phyloP scores from a whole-genome alignment of 2,888 invertebrate genomes.

The Reticulitermes lucifugus region DNA sequence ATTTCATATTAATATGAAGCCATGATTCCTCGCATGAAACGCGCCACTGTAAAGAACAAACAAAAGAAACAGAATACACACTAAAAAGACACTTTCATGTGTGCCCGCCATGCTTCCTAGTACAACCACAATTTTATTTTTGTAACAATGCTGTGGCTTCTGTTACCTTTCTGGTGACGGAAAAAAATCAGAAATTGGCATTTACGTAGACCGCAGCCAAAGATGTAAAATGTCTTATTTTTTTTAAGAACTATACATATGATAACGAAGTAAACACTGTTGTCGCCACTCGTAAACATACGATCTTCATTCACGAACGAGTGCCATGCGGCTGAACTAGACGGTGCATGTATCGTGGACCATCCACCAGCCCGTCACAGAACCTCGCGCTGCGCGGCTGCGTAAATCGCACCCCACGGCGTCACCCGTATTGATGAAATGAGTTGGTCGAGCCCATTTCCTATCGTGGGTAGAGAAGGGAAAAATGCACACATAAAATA shows the following conservation, averaged over 20 bases:
- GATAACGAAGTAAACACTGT: not conserved
- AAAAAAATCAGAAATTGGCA: not conserved
- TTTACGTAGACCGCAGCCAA: not conserved
- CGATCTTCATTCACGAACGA: too few relatives aligned
- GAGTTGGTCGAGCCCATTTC: constrained; percentile 17
- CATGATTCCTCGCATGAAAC: too few relatives aligned
- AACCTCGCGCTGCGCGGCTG: not conserved
- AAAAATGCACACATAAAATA: too few relatives aligned
- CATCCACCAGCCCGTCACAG: not conserved
- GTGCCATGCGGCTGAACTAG: too few relatives aligned
- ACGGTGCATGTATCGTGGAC: not conserved
- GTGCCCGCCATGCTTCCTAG: too few relatives aligned
- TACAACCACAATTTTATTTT: too few relatives aligned
- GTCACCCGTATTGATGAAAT: constrained; percentile 18
- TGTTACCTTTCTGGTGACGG: not conserved
- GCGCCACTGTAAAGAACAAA: too few relatives aligned
- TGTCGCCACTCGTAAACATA: not conserved
- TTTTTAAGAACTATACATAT: not conserved
- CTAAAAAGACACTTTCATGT: too few relatives aligned
- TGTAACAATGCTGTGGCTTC: not conserved
- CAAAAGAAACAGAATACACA: too few relatives aligned
- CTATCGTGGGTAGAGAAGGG: not conserved
- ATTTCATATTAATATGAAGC: too few relatives aligned
- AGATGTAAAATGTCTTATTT: too few relatives aligned
- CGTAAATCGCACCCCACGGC: not conserved